Evolutionary conservation across 2,113 vertebrate species (phyloP).

Genomic region (Chaenocephalus aceratus): DNA sequence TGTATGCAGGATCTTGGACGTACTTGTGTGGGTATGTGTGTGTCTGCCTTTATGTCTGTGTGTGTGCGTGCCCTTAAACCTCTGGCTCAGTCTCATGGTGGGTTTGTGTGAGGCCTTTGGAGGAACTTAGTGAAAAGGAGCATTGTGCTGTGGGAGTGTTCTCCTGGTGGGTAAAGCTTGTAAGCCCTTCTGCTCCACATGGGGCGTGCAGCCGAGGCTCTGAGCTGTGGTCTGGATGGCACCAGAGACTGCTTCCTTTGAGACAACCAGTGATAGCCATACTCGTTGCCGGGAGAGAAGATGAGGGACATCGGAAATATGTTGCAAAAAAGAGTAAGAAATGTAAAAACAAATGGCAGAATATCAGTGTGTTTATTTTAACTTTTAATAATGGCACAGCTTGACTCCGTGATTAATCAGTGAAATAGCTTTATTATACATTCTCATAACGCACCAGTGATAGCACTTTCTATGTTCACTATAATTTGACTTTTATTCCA

Average conservation of each 20-base stretch:
- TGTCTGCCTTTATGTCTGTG: conserved; percentile 1
- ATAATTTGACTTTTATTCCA: no score
- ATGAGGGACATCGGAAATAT: conserved; percentile 41
- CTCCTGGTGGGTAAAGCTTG: conserved; percentile 74
- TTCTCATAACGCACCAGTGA: not conserved
- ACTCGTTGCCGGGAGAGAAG: conserved; percentile 49
- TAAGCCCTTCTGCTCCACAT: conserved; percentile 77
- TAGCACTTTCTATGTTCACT: not conserved
- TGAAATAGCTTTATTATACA: not conserved
- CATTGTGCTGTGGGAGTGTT: conserved; percentile 80
- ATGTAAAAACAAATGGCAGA: not conserved
- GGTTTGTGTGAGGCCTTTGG: conserved; percentile 66
- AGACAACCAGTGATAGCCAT: conserved; percentile 55
- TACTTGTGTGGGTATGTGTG: conserved; percentile 4
- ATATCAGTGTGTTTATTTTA: not conserved
- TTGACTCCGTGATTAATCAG: not conserved
- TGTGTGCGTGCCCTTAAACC: conserved; percentile 43
- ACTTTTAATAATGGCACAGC: not conserved
- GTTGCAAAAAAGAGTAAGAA: conserved; percentile 17
- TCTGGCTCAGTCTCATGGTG: conserved; percentile 64
- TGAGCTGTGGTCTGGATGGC: conserved; percentile 71
- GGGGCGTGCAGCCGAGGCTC: conserved; percentile 65
- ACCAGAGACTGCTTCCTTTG: conserved; percentile 58
- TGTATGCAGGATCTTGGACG: conserved; percentile 20
- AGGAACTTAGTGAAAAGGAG: conserved; percentile 77